Percentiles rank a stretch among this genome's conserved stretches.
Conservation (phyloP, 1,140 invertebrate species). For the Nymphalis io region DNA sequence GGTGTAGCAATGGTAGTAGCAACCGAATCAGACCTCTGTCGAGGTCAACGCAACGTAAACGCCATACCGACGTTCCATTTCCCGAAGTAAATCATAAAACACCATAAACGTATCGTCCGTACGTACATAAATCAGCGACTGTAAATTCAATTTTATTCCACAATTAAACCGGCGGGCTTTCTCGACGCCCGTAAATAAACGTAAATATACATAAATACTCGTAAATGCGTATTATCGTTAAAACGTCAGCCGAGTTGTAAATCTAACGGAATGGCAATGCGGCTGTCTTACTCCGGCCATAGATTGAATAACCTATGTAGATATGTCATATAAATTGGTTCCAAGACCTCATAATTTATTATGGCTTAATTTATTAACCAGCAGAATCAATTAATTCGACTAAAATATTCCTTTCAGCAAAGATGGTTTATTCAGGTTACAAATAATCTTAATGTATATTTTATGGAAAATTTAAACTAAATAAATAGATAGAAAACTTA, state of each 20-base stretch:
- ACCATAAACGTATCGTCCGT: constrained; percentile 54
- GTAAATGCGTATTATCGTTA: constrained; percentile 80
- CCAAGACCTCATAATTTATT: not conserved
- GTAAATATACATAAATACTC: constrained; percentile 76
- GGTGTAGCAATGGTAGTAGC: not conserved
- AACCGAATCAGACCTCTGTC: not conserved
- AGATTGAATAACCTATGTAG: constrained; percentile 36
- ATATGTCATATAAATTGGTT: constrained; percentile 17
- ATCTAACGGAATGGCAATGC: constrained; percentile 60
- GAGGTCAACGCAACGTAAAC: constrained; percentile 25
- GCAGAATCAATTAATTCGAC: not conserved
- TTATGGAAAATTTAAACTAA: not conserved
- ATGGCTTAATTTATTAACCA: not conserved
- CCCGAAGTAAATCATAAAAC: constrained; percentile 55
- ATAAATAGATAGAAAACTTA: too few relatives aligned
- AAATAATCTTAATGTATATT: not conserved
- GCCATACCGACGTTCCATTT: constrained; percentile 39
- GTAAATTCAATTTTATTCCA: constrained; percentile 81
- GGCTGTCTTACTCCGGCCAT: constrained; percentile 45
- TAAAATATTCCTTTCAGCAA: not conserved
- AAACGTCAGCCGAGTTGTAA: constrained; percentile 73
- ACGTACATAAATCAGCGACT: constrained; percentile 61
- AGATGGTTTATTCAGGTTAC: not conserved
- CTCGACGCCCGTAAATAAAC: constrained; percentile 70
- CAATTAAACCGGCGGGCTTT: constrained; percentile 78